Evolutionary conservation across 2,113 vertebrate genomes (phyloP).

Genomic region (Maccullochella peelii): DNA sequence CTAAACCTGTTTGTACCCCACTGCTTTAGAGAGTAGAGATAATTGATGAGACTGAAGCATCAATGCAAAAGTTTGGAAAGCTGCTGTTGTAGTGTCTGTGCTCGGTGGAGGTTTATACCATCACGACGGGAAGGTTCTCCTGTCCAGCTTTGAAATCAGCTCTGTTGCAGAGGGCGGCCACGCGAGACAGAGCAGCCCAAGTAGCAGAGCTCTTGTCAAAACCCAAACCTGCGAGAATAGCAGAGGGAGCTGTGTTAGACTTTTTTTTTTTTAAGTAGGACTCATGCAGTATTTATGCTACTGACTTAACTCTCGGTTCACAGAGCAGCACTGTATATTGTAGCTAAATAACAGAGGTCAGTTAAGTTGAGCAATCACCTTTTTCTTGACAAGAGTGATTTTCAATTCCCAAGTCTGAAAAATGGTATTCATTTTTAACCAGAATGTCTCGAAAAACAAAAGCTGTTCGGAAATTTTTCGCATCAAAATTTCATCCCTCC

Average conservation of each 20-base stretch:
- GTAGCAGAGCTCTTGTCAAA: slow-evolving; percentile 91
- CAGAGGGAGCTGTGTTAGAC: slow-evolving; percentile 45
- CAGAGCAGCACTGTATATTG: slow-evolving; percentile 38
- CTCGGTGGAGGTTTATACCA: slow-evolving; percentile 79
- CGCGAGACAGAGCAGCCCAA: slow-evolving; percentile 88
- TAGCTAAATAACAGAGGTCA: slow-evolving; percentile 66
- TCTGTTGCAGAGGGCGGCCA: slow-evolving; percentile 92
- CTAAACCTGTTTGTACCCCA: slow-evolving; percentile 6
- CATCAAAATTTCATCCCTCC: slow-evolving; percentile 31
- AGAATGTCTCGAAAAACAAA: slow-evolving; percentile 32
- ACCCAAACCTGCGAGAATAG: slow-evolving; percentile 82
- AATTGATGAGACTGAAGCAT: slow-evolving; percentile 28
- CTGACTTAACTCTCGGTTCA: slow-evolving; percentile 47
- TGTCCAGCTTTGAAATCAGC: slow-evolving; percentile 91
- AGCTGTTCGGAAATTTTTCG: slow-evolving; percentile 30
- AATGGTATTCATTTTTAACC: slow-evolving; percentile 58
- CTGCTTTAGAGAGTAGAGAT: slow-evolving; percentile 25
- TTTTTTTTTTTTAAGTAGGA: slow-evolving; percentile 17
- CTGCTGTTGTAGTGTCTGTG: neutral
- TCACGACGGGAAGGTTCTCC: slow-evolving; percentile 87
- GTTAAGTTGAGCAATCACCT: slow-evolving; percentile 45
- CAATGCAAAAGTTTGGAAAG: neutral
- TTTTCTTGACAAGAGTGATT: slow-evolving; percentile 43
- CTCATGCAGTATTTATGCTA: slow-evolving; percentile 68
- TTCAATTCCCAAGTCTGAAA: slow-evolving; percentile 33